phyloP scores from a whole-genome alignment of 1,140 invertebrate species.

The Cherax destructor region DNA sequence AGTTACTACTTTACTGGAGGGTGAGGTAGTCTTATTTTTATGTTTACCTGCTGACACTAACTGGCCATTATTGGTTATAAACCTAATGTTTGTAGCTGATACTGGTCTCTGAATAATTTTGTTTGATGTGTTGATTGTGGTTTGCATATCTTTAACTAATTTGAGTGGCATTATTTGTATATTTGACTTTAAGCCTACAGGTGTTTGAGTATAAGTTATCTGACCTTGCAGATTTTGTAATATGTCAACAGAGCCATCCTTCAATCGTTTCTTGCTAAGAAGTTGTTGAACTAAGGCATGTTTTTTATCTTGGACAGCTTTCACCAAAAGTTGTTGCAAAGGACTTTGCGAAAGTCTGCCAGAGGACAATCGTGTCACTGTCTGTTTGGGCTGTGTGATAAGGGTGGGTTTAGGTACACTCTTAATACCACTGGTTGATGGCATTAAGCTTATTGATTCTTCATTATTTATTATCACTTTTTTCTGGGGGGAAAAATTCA shows the following conservation, averaged over 20 bases:
- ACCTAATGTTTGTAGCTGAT: constrained; percentile 23
- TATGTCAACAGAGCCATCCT: background rate
- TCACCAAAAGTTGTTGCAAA: constrained; percentile 17
- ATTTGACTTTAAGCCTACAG: constrained; percentile 14
- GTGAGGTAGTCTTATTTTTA: constrained; percentile 1
- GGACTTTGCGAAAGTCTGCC: constrained; percentile 38
- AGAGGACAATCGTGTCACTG: constrained; percentile 1
- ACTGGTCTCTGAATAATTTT: constrained; percentile 3
- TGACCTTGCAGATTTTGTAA: background rate
- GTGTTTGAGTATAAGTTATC: constrained; percentile 1
- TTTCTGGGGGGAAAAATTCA: constrained; percentile 37
- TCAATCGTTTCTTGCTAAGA: background rate
- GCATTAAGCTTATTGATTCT: background rate
- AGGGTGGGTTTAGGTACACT: background rate
- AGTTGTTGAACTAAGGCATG: constrained; percentile 10
- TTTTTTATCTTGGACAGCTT: constrained; percentile 20
- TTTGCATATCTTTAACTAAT: constrained; percentile 18
- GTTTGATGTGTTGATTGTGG: background rate
- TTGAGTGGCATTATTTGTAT: constrained; percentile 32
- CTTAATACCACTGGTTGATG: constrained; percentile 22
- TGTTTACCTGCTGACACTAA: constrained; percentile 43
- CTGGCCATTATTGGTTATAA: constrained; percentile 50
- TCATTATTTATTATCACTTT: background rate
- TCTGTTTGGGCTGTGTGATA: constrained; percentile 7
- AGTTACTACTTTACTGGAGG: background rate